A percentile compares a stretch with the other conserved stretches of the same genome.
Evolutionary conservation across 2,797 vertebrate species (phyloP).

Genomic region (Pantherophis alleghaniensis): DNA sequence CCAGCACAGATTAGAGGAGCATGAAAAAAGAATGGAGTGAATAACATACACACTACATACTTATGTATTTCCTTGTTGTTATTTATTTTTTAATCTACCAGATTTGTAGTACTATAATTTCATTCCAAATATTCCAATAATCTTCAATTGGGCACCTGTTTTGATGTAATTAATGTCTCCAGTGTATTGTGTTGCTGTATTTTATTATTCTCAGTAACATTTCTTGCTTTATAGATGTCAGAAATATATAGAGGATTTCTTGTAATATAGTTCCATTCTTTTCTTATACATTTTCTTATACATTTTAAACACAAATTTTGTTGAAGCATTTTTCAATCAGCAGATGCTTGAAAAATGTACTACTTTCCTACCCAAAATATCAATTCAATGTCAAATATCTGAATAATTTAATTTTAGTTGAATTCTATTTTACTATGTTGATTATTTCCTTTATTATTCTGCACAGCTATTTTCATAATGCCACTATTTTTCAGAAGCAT

Average conservation of each 20-base stretch:
- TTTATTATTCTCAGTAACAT: neutral
- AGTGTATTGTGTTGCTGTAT: neutral
- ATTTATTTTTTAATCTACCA: neutral
- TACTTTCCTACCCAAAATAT: neutral
- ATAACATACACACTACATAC: neutral
- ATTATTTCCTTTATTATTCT: neutral
- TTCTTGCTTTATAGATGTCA: neutral
- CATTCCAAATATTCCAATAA: neutral
- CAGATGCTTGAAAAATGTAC: neutral
- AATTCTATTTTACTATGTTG: neutral
- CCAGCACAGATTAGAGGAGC: slow-evolving; percentile 36
- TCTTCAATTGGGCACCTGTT: neutral
- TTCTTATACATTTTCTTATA: neutral
- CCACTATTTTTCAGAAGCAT: neutral
- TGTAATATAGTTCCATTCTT: neutral
- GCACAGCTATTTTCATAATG: neutral
- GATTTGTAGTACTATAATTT: neutral
- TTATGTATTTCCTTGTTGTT: neutral
- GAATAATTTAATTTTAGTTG: neutral
- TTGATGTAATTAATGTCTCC: neutral
- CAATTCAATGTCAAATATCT: neutral
- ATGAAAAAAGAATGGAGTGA: neutral
- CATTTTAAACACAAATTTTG: neutral
- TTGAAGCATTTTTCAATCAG: neutral
- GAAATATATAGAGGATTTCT: neutral